Evolutionary conservation across 2,113 vertebrate genomes (phyloP), one percentile per base, ranked within the genome.

Genomic region (Falcunculus frontatus): DNA sequence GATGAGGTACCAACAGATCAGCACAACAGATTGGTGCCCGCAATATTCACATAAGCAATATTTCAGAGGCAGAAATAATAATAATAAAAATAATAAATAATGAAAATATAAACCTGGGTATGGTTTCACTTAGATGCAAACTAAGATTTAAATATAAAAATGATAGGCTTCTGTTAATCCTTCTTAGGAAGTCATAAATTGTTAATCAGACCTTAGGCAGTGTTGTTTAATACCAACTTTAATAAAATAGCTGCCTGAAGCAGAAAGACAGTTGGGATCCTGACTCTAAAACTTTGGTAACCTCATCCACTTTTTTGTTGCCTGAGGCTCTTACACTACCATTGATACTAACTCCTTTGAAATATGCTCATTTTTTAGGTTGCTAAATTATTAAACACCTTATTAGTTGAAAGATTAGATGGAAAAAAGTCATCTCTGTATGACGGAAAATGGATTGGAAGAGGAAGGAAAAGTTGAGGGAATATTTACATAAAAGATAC

Each of bases 191-290:
- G 93, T 88, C 94, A 98, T 97, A 97, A 97, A 98, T 97, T 98
- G 94, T 98, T 98, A 98, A 98, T 97, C 97, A 97, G 94, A 94
- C 97, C 97, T 90, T 89, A 95, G 97, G 98, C 96, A 53, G 91
- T 97, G 97, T 96, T 97, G 96, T 97, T 98, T 98, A 98, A 97
- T 98, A 97, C 94, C 86, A 97, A 98, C 95, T 98, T 98, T 98
- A 98, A 98, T 98, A 98, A 98, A 97, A 98, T 96, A 97, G 95
- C 95, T 65, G 97, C 98, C 97, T 95, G 87, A 84, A 97, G 97
- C 94, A 94, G 96, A 97, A 96, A 96, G 97, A 97, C 95, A 95
- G 92, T 95, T 97, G 97, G 96, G 95, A 97, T 97, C 94, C 83
- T 59, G 86, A 65, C 86, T 97, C 83, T 96, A 93, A 98, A 98